A percentile compares a stretch with the other conserved stretches of the same genome.
These are phyloP conservation scores for Zootermopsis nevadensis DNA, from an alignment of 2,888 invertebrate species.

Conservation along the genomic window DNA sequence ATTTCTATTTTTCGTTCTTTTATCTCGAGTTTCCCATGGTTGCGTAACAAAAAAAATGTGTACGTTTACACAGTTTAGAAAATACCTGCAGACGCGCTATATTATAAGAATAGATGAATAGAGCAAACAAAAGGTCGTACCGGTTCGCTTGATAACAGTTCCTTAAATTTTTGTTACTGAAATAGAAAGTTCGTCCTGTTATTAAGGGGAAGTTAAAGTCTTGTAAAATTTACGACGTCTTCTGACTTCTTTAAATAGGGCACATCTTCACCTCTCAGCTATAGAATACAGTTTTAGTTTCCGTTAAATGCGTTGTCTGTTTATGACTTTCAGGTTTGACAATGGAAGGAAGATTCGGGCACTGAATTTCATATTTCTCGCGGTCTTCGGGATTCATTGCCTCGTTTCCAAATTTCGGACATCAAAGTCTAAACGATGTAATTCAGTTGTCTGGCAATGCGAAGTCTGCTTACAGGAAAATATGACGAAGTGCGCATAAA, in stretches of 20 bases:
- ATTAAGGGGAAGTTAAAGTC: not conserved
- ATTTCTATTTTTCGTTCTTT: not conserved
- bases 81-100: not conserved
- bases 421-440: too few relatives aligned
- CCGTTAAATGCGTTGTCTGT: not conserved
- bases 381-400: too few relatives aligned
- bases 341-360: not conserved
- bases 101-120: too few relatives aligned
- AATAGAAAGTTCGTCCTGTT: not conserved
- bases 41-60: not conserved
- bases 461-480: too few relatives aligned
- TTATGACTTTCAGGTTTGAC: not conserved
- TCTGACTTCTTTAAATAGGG: not conserved
- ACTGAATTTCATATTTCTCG: not conserved
- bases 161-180: not conserved
- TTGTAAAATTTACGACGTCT: not conserved
- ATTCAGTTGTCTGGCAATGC: too few relatives aligned
- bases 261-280: not conserved
- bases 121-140: not conserved
- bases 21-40: not conserved
- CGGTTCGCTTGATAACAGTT: conserved; percentile 14
- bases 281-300: not conserved
- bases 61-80: not conserved
- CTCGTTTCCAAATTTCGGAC: too few relatives aligned
- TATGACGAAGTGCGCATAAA: too few relatives aligned